These are phyloP conservation scores for Aradus depressus DNA, from an alignment of 2,888 invertebrate genomes.

Conservation along the genomic window DNA sequence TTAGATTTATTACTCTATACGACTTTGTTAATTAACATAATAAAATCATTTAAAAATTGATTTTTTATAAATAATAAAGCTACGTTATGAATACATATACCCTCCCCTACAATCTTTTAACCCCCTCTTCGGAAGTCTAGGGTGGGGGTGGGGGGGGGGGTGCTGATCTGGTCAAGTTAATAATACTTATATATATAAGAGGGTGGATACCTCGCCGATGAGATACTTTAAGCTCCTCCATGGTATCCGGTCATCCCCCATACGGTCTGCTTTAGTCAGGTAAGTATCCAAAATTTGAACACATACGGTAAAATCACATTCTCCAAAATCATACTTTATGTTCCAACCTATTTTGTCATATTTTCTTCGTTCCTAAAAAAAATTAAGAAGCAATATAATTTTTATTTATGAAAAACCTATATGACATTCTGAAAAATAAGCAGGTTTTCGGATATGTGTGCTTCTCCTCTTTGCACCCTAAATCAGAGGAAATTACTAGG, in stretches of 20 bases:
- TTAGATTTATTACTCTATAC: too few relatives aligned
- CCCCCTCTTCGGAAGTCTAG: not conserved
- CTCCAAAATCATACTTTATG: slow-evolving; percentile 84
- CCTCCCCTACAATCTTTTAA: too few relatives aligned
- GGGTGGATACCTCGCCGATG: slow-evolving; percentile 85
- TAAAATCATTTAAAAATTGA: too few relatives aligned
- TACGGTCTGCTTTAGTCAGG: slow-evolving; percentile 51
- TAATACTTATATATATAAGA: slow-evolving; percentile 23
- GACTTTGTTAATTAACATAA: too few relatives aligned
- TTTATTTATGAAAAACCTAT: not conserved
- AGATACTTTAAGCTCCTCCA: slow-evolving; percentile 87
- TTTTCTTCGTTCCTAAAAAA: slow-evolving; percentile 66
- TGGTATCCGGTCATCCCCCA: slow-evolving; percentile 56
- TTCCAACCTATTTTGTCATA: slow-evolving; percentile 95
- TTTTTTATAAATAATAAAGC: too few relatives aligned
- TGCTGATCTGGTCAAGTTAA: not conserved
- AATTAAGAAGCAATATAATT: slow-evolving; percentile 5
- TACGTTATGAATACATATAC: too few relatives aligned
- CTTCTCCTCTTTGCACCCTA: too few relatives aligned
- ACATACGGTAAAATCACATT: slow-evolving; percentile 84
- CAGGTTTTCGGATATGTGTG: too few relatives aligned
- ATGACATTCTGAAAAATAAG: too few relatives aligned
- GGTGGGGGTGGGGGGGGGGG: not conserved
- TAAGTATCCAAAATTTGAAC: slow-evolving; percentile 76
- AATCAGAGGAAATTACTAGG: too few relatives aligned